Evolutionary conservation across 2,113 vertebrate species (phyloP).

Genomic region (Lepisosteus osseus): DNA sequence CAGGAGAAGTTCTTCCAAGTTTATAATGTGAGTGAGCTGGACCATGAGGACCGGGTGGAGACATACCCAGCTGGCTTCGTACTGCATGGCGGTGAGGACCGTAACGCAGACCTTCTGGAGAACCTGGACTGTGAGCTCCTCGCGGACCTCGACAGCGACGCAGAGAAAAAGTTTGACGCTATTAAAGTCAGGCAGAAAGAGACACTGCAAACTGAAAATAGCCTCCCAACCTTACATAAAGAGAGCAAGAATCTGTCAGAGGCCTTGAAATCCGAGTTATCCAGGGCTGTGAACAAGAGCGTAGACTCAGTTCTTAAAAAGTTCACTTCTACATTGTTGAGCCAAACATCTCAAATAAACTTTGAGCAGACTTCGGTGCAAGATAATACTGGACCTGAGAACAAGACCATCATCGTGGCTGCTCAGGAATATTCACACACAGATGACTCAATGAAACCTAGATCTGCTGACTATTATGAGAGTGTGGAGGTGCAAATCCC

Average conservation of each 20-base stretch:
- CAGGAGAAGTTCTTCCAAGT: conserved; percentile 79
- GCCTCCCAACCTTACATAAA: conserved; percentile 36
- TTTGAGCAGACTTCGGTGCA: conserved; percentile 48
- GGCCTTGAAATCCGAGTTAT: conserved; percentile 77
- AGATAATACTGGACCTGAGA: conserved; percentile 34
- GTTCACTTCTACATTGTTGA: conserved; percentile 40
- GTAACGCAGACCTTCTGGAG: conserved; percentile 24
- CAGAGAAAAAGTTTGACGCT: conserved; percentile 36
- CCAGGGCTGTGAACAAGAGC: conserved; percentile 67
- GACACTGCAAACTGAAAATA: conserved; percentile 28
- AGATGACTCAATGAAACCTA: conserved; percentile 48
- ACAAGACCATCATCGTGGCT: conserved; percentile 35
- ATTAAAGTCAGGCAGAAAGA: conserved; percentile 32
- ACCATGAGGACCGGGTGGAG: conserved; percentile 37
- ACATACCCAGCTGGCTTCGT: neutral
- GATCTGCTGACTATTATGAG: conserved; percentile 54
- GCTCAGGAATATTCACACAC: conserved; percentile 42
- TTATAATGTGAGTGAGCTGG: conserved; percentile 51
- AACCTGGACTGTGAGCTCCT: conserved; percentile 11
- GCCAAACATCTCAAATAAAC: conserved; percentile 43
- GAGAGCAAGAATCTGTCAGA: conserved; percentile 67
- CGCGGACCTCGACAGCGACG: conserved; percentile 27
- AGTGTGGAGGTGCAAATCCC: conserved; percentile 50
- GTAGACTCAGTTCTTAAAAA: conserved; percentile 81
- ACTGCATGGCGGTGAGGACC: conserved; percentile 26